Percentiles rank a stretch among this genome's conserved stretches.
These are phyloP conservation scores for Lepidurus couesii DNA, from an alignment of 1,140 invertebrate species.

Conservation along the genomic window DNA sequence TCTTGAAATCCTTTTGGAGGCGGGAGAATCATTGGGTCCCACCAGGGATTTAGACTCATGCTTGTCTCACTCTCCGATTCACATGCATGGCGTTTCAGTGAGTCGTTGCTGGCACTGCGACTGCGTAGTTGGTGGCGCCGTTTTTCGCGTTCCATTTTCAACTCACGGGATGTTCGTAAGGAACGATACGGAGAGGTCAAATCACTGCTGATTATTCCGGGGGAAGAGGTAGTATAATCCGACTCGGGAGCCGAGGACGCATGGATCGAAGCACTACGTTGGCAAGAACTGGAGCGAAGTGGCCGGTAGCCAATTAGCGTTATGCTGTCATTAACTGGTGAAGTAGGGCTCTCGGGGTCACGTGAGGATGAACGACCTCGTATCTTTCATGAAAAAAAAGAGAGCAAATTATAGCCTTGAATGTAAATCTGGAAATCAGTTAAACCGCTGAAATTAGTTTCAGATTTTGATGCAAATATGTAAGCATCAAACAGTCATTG, in stretches of 20 bases:
- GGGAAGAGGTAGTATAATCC: background rate
- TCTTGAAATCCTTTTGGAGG: conserved; percentile 34
- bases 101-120: conserved; percentile 34
- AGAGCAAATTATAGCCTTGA: background rate
- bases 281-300: background rate
- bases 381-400: background rate
- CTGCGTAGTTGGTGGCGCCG: conserved; percentile 34
- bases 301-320: conserved; percentile 7
- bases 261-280: background rate
- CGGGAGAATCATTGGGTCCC: conserved; percentile 37
- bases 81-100: conserved; percentile 31
- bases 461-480: no score
- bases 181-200: conserved; percentile 24
- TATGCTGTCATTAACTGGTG: background rate
- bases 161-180: conserved; percentile 38
- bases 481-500: no score
- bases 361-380: conserved; percentile 1
- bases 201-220: background rate
- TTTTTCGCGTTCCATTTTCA: conserved; percentile 39
- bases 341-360: conserved; percentile 7
- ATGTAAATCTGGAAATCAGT: background rate
- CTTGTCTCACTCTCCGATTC: conserved; percentile 30
- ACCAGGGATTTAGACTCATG: conserved; percentile 35
- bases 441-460: no score
- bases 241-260: background rate